Evolutionary conservation across 2,113 vertebrate species (phyloP), one percentile per base, ranked within the genome.

Genomic region (Hypanus sabinus): DNA sequence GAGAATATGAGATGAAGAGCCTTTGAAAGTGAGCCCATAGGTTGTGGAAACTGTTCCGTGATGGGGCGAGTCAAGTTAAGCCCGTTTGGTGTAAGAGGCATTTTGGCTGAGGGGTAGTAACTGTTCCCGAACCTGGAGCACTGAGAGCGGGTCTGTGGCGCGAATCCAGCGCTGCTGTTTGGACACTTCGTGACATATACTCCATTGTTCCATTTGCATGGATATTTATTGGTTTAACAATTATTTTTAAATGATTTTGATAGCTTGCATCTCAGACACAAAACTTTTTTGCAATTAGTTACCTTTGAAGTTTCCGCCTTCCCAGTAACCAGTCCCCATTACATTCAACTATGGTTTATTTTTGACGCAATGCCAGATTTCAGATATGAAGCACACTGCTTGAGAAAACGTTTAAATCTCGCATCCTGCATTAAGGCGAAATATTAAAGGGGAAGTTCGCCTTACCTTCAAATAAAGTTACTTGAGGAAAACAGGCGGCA

Each of bases 111-210:
- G 46, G 46, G 46, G 46, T 46, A 46, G 4, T 46, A 46, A 46
- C 46, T 46, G 46, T 46, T 46, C 46, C 46, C 4, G 46, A 46
- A 46, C 46, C 46, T 46, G 46, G 46, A 46, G 5, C 27, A n/a
- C 11, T n/a, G 60, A n/a, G 60, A 88, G 57, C 57, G 60, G 5
- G 14, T 87, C 83, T 62, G 55, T n/a, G 27, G 83, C 93, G 8
- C 0, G 95, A 94, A 55, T 96, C 97, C 97, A 97, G 14, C 96
- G 95, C 94, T 98, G 97, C 18, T 95, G 83, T 77, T 68, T 94
- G 0, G 96, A 94, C 97, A 98, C 60, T 96, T 94, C 0, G 94
- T 96, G 91, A 97, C 95, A 2, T n/a, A n/a, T n/a, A n/a, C n/a
- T n/a, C n/a, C 95, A 0, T 95, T 95, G 8, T 77, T 94, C 36